A percentile compares a stretch with the other conserved stretches of the same genome.
Evolutionary conservation across 2,113 vertebrate genomes (phyloP).

Genomic region (Chaenogobius annularis): DNA sequence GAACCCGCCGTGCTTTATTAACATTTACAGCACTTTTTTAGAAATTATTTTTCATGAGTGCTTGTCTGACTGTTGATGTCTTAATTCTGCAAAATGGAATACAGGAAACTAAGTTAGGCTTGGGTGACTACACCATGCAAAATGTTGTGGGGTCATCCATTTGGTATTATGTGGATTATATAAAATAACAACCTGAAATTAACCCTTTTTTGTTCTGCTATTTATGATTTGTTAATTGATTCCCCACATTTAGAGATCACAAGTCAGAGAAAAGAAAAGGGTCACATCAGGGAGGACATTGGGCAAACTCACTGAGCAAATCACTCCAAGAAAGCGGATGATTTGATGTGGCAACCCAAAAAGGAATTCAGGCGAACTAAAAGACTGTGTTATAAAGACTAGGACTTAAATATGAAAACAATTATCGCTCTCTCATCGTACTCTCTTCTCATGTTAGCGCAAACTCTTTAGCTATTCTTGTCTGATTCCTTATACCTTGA

Average conservation of each 20-base stretch:
- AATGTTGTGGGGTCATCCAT: background rate
- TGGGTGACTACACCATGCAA: background rate
- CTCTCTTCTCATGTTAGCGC: background rate
- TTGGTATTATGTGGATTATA: background rate
- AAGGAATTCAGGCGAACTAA: background rate
- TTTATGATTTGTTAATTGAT: background rate
- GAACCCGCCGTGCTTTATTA: constrained; percentile 35
- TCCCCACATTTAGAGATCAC: too few species aligned
- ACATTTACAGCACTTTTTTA: constrained; percentile 28
- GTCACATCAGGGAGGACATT: background rate
- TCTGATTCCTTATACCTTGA: constrained; percentile 5
- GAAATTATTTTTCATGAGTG: background rate
- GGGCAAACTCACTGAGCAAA: background rate
- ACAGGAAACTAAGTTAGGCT: constrained; percentile 9
- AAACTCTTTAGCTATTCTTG: constrained; percentile 10
- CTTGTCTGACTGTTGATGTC: constrained; percentile 4
- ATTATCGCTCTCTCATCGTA: background rate
- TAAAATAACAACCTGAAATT: background rate
- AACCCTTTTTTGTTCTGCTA: background rate
- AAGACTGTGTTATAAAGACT: background rate
- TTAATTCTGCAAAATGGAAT: constrained; percentile 16
- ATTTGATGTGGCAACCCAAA: background rate
- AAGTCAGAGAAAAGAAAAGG: background rate
- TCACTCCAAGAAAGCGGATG: background rate
- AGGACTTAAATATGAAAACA: background rate